These are phyloP conservation scores for Thaumatotibia leucotreta DNA, from an alignment of 1,140 invertebrate species.

Conservation along the genomic window DNA sequence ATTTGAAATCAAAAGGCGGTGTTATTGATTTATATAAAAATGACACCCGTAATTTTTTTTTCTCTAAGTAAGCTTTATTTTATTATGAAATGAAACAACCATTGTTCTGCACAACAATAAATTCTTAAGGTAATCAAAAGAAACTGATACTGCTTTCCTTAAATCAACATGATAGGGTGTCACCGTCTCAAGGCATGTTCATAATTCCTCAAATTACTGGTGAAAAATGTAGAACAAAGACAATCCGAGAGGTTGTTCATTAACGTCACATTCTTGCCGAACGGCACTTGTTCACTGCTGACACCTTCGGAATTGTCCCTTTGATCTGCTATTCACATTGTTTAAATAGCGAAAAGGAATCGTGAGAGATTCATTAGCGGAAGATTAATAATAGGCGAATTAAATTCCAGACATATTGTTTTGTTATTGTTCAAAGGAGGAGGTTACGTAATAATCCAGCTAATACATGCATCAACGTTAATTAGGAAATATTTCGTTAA, in stretches of 20 bases:
- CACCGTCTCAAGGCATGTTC: background rate
- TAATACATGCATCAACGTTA: too few species aligned
- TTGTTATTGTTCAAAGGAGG: too few species aligned
- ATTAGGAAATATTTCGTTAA: too few species aligned
- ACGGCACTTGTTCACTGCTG: constrained; percentile 10
- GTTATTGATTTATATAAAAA: too few species aligned
- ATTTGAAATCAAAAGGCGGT: too few species aligned
- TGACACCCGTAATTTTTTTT: too few species aligned
- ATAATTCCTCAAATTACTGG: constrained; percentile 8
- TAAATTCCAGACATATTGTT: background rate
- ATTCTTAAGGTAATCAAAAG: background rate
- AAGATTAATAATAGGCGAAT: background rate
- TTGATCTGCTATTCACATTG: constrained; percentile 27
- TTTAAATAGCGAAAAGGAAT: constrained; percentile 15
- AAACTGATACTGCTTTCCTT: background rate
- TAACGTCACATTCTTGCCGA: constrained; percentile 25
- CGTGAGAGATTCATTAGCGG: background rate
- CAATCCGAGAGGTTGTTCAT: constrained; percentile 19
- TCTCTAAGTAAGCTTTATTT: too few species aligned
- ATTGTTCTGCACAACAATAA: constrained; percentile 1
- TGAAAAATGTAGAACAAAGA: constrained; percentile 16
- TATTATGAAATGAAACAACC: too few species aligned
- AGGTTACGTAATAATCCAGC: too few species aligned
- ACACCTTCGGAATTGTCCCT: constrained; percentile 17
- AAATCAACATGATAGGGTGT: background rate